These are phyloP conservation scores for Gryon sp. DNA, from an alignment of 1,140 invertebrate genomes.

Conservation along the genomic window DNA sequence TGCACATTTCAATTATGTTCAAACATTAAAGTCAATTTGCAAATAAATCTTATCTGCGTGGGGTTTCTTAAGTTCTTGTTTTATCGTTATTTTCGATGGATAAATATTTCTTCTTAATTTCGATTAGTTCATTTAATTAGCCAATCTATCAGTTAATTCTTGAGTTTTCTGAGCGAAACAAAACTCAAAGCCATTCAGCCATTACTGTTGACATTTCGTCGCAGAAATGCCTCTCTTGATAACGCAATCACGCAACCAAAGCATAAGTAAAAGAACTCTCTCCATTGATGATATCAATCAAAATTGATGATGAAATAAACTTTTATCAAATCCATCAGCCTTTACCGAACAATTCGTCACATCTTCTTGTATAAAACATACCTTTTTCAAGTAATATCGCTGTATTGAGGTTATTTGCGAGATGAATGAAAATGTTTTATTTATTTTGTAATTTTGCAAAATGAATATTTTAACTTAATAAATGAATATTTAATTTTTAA, in stretches of 20 bases:
- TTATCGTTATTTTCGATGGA: too few species aligned
- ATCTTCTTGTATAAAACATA: conserved; percentile 15
- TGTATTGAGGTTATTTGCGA: too few species aligned
- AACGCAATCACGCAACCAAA: conserved; percentile 36
- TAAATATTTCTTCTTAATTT: neutral
- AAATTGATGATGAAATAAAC: conserved; percentile 53
- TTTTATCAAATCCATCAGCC: conserved; percentile 49
- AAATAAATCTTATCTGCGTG: neutral
- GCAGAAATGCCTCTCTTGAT: conserved; percentile 36
- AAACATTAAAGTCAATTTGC: neutral
- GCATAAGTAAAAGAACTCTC: conserved; percentile 29
- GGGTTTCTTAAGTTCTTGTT: too few species aligned
- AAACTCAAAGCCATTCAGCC: conserved; percentile 18
- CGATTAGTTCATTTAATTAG: conserved; percentile 20
- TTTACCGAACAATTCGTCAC: conserved; percentile 35
- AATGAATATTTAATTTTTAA: too few species aligned
- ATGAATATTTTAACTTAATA: too few species aligned
- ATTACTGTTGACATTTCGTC: conserved; percentile 43
- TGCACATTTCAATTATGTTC: neutral
- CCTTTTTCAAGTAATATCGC: too few species aligned
- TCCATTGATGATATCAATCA: conserved; percentile 44
- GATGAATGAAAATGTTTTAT: too few species aligned
- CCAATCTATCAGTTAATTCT: conserved; percentile 12
- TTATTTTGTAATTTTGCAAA: too few species aligned
- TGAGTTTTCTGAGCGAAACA: conserved; percentile 11